Base-by-base conservation (phyloP, 2,888 invertebrate genomes). In the Glaucopsyche alexis region DNA sequence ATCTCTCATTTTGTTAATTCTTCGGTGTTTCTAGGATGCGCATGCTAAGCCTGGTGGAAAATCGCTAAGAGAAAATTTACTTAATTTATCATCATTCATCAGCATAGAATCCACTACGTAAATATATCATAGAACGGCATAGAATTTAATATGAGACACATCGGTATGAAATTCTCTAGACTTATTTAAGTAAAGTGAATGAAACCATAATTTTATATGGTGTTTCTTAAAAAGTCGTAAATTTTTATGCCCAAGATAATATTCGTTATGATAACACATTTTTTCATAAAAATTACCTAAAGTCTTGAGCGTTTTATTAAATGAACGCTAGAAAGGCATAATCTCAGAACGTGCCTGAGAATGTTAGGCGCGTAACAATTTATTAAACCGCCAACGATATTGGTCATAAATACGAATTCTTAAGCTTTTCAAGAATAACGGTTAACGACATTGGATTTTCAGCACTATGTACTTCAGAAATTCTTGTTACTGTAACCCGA, bases 151-250 rank as follows among this genome's bases (percentile, higher is more conserved):
- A 60, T 29, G 9, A 19, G 11, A 8, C 13, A 60, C 29, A 60
- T 55, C 60, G 13, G 11, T 11, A 60, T 1, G 0, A 29, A 60
- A 60, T 7, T 60, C 29, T 13, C 29, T 38, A 60, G 29, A 60
- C 60, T 29, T 14, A 47, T 9, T 47, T 5, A 47, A 47, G 47
- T 42, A 14, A 60, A 60, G 60, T 38, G 60, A 60, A 60, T 13
- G 14, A 60, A 60, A 29, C 60, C 60, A 60, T 60, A 60, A 60
- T 38, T 38, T 29, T 13, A 60, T 13, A 29, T 29, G 29, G 14
- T 60, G 29, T 60, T 60, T 29, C 60, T 60, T 60, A 38, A 60
- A 60, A 60, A 38, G 60, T 60, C 60, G 29, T 60, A 60, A 29
- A 60, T 60, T 60, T 60, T 60, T 38, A 60, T 13, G 14, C 13